Percentiles rank a stretch among this genome's conserved stretches.
phyloP scores from a whole-genome alignment of 37 sponge, comb jelly and placozoan genomes.

The Halisarca cf. caerulea region DNA sequence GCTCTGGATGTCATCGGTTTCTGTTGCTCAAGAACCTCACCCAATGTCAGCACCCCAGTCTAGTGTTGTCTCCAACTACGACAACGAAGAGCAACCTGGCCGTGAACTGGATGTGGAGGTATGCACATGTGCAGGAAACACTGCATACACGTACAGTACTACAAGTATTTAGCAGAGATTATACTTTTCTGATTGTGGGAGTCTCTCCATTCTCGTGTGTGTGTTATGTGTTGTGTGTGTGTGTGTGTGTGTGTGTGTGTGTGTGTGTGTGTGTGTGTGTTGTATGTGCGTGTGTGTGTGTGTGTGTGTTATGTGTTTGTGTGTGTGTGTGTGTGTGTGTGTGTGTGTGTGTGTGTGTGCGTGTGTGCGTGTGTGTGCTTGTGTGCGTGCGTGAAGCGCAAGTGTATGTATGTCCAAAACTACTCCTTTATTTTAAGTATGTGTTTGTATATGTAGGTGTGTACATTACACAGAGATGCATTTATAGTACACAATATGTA shows the following conservation, averaged over 20 bases:
- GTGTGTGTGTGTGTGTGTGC: too few species aligned
- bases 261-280: constrained; percentile 7
- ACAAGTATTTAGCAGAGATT: too few species aligned
- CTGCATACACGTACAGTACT: too few species aligned
- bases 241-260: not conserved
- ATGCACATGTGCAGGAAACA: too few species aligned
- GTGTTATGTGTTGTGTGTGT: too few species aligned
- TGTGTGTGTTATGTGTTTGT: not conserved
- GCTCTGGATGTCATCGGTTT: not conserved
- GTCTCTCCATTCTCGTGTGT: not conserved
- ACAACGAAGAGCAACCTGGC: not conserved
- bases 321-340: too few species aligned
- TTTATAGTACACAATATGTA: not conserved
- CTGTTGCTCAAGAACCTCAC: not conserved
- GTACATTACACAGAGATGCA: not conserved
- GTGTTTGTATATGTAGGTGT: too few species aligned
- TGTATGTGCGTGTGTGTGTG: too few species aligned
- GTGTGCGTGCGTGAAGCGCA: too few species aligned
- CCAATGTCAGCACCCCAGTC: not conserved
- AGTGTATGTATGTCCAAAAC: too few species aligned
- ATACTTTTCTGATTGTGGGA: not conserved
- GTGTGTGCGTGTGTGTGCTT: too few species aligned
- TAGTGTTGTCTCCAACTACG: not conserved
- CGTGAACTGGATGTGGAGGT: not conserved
- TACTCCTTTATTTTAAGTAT: too few species aligned